Conservation (phyloP, 2,888 invertebrate species). For the Melanargia galathea region DNA sequence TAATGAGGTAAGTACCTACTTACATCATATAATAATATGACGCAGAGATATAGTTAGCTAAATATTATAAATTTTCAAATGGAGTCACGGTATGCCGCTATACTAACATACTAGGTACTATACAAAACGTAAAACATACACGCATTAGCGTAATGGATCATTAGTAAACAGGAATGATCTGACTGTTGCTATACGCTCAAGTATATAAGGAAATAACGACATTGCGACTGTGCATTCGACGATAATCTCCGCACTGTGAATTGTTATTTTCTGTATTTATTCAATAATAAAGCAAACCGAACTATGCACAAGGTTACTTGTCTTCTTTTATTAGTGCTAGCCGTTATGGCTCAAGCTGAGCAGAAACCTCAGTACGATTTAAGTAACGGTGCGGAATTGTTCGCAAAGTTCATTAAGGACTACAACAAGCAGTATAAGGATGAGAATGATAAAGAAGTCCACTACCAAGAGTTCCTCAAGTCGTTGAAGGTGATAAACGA, state of each 20-base stretch:
- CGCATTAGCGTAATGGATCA: background rate
- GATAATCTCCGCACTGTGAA: background rate
- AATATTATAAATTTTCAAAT: no score
- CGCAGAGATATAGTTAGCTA: no score
- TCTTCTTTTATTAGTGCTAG: slow-evolving; percentile 15
- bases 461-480: slow-evolving; percentile 48
- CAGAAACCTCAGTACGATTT: slow-evolving; percentile 46
- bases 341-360: slow-evolving; percentile 42
- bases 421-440: slow-evolving; percentile 51
- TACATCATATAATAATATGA: no score
- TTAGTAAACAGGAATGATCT: background rate
- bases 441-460: slow-evolving; percentile 48
- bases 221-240: background rate
- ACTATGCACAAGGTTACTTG: slow-evolving; percentile 24
- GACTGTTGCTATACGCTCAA: background rate
- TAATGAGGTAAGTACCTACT: no score
- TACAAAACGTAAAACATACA: background rate
- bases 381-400: slow-evolving; percentile 44
- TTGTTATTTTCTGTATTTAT: no score
- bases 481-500: slow-evolving; percentile 50
- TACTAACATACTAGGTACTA: no score
- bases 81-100: no score
- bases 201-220: slow-evolving; percentile 12
- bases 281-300: no score
- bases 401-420: slow-evolving; percentile 49